phyloP scores from a whole-genome alignment of 2,113 vertebrate genomes.

The Platanista minor region DNA sequence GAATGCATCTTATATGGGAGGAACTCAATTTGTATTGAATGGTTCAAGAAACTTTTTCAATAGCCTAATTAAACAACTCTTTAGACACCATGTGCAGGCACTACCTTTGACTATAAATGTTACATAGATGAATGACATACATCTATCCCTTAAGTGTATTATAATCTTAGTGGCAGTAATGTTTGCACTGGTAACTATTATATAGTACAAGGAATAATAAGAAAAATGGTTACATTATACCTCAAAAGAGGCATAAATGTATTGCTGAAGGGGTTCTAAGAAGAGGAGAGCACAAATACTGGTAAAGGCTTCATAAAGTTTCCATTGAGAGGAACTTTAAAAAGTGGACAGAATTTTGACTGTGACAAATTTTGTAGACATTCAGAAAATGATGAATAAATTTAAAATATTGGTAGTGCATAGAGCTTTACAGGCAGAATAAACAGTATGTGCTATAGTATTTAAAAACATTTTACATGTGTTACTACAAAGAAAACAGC shows the following conservation, averaged over 20 bases:
- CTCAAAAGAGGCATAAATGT: not conserved
- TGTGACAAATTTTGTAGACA: not conserved
- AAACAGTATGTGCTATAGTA: not conserved
- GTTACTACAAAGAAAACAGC: not conserved
- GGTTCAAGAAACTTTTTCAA: not conserved
- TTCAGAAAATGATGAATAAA: not conserved
- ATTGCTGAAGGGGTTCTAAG: not conserved
- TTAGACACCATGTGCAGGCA: not conserved
- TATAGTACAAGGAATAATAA: not conserved
- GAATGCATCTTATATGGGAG: not conserved
- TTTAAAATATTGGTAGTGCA: not conserved
- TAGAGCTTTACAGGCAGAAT: not conserved
- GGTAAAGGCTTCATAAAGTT: not conserved
- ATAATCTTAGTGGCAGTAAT: not conserved
- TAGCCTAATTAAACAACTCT: not conserved
- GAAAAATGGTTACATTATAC: not conserved
- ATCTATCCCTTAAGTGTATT: not conserved
- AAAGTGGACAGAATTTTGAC: not conserved
- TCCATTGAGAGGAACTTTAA: not conserved
- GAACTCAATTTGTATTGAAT: not conserved
- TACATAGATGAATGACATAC: not conserved
- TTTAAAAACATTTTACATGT: not conserved
- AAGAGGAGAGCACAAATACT: not conserved
- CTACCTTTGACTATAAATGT: slow-evolving; percentile 6
- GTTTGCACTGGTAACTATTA: not conserved